Conservation (phyloP, 2,888 invertebrate genomes). For the Nasonia oneida region DNA sequence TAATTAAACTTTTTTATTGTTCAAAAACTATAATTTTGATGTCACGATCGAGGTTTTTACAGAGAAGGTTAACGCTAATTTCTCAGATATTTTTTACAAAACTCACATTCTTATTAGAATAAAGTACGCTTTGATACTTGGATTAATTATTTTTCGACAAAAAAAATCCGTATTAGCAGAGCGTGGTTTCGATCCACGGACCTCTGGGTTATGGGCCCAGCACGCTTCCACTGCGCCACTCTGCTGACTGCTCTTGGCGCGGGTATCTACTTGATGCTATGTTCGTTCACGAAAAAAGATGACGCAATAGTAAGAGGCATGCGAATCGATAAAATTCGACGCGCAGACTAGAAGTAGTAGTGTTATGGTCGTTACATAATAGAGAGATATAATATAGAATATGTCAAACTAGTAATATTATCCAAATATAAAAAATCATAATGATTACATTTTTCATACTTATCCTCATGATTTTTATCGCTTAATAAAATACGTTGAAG, state of each 20-base stretch:
- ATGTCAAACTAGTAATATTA: background rate
- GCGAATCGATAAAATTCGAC: background rate
- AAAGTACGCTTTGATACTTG: background rate
- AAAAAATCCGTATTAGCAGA: constrained; percentile 61
- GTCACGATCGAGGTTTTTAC: too few relatives aligned
- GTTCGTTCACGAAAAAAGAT: background rate
- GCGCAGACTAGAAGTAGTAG: background rate
- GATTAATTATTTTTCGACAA: constrained; percentile 16
- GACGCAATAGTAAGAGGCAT: background rate
- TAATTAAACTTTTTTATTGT: background rate
- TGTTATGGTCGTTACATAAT: background rate
- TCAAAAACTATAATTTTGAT: background rate
- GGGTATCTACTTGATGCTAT: background rate
- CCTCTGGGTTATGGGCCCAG: constrained; percentile 67
- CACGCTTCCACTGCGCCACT: constrained; percentile 64
- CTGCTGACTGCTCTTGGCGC: background rate
- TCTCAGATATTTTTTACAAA: background rate
- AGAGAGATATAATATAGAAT: background rate
- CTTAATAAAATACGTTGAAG: background rate
- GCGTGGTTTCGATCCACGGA: constrained; percentile 66
- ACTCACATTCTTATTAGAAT: background rate
- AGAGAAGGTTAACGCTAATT: too few relatives aligned
- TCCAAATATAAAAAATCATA: background rate
- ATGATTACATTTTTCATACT: background rate
- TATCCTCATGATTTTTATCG: background rate